Evolutionary conservation across 2,113 vertebrate genomes (phyloP).

Genomic region (Pterocles burchelli): DNA sequence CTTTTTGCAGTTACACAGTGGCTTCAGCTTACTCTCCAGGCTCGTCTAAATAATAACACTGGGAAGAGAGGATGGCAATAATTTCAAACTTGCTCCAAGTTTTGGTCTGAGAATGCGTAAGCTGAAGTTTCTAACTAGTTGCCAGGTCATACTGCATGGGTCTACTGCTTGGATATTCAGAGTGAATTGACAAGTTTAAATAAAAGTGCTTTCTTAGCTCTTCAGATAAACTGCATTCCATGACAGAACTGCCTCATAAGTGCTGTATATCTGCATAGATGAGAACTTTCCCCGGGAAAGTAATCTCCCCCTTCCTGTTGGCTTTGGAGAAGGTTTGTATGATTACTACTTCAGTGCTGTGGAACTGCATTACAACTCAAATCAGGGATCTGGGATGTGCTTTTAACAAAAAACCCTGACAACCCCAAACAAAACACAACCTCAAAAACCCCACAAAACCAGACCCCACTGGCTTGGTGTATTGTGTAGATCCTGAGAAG

Average conservation of each 20-base stretch:
- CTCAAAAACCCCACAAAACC: neutral
- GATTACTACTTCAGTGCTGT: neutral
- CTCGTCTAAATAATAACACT: neutral
- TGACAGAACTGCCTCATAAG: neutral
- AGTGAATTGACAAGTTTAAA: neutral
- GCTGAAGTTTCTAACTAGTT: neutral
- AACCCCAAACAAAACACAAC: neutral
- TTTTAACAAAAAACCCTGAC: neutral
- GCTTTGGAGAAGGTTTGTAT: neutral
- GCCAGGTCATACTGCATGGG: neutral
- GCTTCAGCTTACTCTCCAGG: neutral
- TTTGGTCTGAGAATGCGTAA: neutral
- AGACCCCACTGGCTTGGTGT: neutral
- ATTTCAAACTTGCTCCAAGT: neutral
- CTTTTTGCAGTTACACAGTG: neutral
- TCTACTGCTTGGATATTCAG: neutral
- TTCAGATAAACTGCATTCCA: neutral
- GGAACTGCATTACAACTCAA: neutral
- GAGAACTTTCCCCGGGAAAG: neutral
- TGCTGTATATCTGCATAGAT: neutral
- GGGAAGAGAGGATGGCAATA: neutral
- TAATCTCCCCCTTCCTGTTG: neutral
- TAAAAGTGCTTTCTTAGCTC: neutral
- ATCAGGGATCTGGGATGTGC: rapidly evolving
- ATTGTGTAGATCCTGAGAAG: neutral